These are phyloP conservation scores for Thymelicus acteon DNA, from an alignment of 2,888 invertebrate genomes.

Conservation along the genomic window DNA sequence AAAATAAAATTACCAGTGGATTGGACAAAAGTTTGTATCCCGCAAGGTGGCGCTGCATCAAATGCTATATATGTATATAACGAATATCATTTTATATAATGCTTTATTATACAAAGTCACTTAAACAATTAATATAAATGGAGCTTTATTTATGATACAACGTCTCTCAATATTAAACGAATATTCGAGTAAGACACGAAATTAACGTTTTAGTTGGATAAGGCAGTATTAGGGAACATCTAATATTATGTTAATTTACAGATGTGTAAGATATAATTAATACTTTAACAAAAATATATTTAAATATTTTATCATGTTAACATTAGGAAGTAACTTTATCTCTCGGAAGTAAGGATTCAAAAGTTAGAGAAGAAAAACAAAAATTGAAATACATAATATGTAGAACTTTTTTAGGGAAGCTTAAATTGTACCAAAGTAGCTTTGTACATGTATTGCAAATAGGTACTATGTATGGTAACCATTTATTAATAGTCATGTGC, in stretches of 20 bases:
- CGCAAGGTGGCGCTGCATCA: neutral
- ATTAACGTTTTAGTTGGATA: neutral
- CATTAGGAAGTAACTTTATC: neutral
- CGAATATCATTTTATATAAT: too few species aligned
- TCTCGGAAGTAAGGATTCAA: neutral
- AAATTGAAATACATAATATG: neutral
- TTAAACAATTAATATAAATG: too few species aligned
- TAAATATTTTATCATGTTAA: neutral
- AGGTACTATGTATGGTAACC: constrained; percentile 4
- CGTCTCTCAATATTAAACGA: neutral
- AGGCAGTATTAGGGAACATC: neutral
- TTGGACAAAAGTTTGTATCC: neutral
- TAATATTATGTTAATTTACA: neutral
- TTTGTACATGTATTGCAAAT: constrained; percentile 2
- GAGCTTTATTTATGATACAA: too few species aligned
- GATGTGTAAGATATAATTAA: too few species aligned
- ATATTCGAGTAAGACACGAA: neutral
- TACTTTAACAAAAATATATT: too few species aligned
- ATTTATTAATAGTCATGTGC: neutral
- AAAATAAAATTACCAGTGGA: too few species aligned
- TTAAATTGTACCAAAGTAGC: neutral
- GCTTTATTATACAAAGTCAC: too few species aligned
- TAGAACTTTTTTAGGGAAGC: neutral
- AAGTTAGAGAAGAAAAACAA: too few species aligned
- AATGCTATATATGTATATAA: constrained; percentile 1